phyloP scores from a whole-genome alignment of 2,888 invertebrate genomes.

The Petrophora chlorosata region DNA sequence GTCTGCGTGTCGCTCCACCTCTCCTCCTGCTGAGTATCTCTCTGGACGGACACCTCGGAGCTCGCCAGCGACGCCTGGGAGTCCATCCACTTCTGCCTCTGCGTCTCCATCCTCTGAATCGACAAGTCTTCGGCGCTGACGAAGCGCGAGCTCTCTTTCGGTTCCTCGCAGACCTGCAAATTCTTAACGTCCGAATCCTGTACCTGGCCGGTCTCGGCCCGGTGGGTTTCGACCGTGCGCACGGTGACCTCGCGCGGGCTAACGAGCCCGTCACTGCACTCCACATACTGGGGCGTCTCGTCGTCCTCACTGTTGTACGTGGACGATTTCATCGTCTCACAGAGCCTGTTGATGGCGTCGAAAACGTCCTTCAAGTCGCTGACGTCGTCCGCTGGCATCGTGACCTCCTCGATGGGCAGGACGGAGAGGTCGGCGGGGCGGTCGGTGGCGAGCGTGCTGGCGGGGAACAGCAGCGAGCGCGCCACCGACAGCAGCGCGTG shows the following conservation, averaged over 20 bases:
- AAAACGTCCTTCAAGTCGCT: conserved; percentile 75
- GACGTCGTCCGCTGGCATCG: conserved; percentile 63
- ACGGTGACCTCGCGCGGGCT: conserved; percentile 27
- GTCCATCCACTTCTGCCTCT: conserved; percentile 26
- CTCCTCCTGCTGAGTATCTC: conserved; percentile 48
- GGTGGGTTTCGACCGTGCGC: conserved; percentile 12
- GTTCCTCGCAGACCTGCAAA: neutral
- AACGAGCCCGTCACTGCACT: conserved; percentile 27
- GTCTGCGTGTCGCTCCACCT: conserved; percentile 40
- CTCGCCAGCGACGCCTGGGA: conserved; percentile 44
- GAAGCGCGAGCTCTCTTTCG: conserved; percentile 30
- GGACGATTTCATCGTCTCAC: conserved; percentile 76
- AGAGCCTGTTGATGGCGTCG: conserved; percentile 77
- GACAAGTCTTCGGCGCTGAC: conserved; percentile 54
- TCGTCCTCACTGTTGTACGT: conserved; percentile 52
- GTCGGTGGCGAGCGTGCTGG: conserved; percentile 51
- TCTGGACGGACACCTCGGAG: conserved; percentile 50
- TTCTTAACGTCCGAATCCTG: neutral
- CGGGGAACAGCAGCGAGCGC: conserved; percentile 66
- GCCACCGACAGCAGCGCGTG: conserved; percentile 66
- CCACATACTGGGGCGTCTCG: conserved; percentile 2
- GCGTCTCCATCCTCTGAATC: conserved; percentile 34
- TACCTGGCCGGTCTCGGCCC: neutral
- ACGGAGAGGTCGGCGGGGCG: conserved; percentile 31
- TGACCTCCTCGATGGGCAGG: conserved; percentile 59